These are phyloP conservation scores for Pseudomyrmex pallidus DNA, from an alignment of 1,140 invertebrate species.

Conservation along the genomic window DNA sequence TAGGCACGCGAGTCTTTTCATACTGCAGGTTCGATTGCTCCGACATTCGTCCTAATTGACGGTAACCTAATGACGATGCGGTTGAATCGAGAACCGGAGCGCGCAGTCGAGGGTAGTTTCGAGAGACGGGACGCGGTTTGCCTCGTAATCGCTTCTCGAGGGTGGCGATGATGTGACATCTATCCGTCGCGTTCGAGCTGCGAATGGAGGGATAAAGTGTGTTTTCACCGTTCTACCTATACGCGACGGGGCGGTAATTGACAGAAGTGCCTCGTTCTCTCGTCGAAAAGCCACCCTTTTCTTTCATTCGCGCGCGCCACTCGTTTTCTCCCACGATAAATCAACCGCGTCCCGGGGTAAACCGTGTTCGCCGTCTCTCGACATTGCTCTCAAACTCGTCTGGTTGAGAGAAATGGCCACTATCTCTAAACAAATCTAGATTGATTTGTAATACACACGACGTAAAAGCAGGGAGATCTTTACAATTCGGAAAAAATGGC, in stretches of 20 bases:
- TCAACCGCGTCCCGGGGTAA: slow-evolving; percentile 27
- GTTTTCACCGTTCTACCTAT: slow-evolving; percentile 52
- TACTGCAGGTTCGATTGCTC: slow-evolving; percentile 5
- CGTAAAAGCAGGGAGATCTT: slow-evolving; percentile 20
- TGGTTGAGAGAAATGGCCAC: slow-evolving; percentile 19
- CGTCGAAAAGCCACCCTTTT: slow-evolving; percentile 58
- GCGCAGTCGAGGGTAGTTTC: slow-evolving; percentile 34
- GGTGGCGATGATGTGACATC: slow-evolving; percentile 64
- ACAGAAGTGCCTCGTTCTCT: slow-evolving; percentile 57
- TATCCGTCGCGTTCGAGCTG: slow-evolving; percentile 53
- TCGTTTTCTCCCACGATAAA: slow-evolving; percentile 54
- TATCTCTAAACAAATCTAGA: slow-evolving; percentile 50
- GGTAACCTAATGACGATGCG: slow-evolving; percentile 39
- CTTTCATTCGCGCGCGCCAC: slow-evolving; percentile 40
- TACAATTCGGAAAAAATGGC: neutral
- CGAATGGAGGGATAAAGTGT: slow-evolving; percentile 30
- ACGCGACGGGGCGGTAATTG: slow-evolving; percentile 53
- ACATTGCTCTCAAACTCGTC: slow-evolving; percentile 28
- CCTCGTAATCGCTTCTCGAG: slow-evolving; percentile 63
- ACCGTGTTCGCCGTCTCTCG: slow-evolving; percentile 35
- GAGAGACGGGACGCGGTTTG: slow-evolving; percentile 44
- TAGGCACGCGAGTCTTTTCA: slow-evolving; percentile 54
- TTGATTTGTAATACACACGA: slow-evolving; percentile 29
- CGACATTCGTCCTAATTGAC: slow-evolving; percentile 47
- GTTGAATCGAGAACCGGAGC: slow-evolving; percentile 24